Evolutionary conservation across 2,888 invertebrate genomes (phyloP).

Genomic region (Folsomia manolachei): DNA sequence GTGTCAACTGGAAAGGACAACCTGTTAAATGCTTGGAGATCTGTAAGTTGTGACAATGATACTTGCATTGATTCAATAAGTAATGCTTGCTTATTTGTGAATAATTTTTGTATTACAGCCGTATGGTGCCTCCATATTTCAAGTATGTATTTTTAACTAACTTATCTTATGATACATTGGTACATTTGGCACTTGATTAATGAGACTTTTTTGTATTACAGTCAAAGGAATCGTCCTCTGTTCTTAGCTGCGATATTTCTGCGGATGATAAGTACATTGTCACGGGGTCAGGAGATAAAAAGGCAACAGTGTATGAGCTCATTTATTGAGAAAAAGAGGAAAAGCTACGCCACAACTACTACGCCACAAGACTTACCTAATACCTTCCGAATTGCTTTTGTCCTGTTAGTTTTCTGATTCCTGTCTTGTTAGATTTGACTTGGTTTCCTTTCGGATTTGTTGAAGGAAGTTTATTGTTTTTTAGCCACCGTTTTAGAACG

Average conservation of each 20-base stretch:
- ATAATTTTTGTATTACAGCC: not conserved
- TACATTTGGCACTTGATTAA: no score
- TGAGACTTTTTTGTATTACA: constrained; percentile 62
- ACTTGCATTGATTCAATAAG: not conserved
- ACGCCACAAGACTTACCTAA: not conserved
- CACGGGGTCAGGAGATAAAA: constrained; percentile 94
- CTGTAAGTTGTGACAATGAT: constrained; percentile 53
- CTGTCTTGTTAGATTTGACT: not conserved
- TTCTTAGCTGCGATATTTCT: constrained; percentile 94
- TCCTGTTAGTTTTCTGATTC: not conserved
- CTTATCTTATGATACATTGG: no score
- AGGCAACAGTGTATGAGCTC: constrained; percentile 94
- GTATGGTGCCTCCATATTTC: not conserved
- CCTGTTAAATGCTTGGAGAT: constrained; percentile 78
- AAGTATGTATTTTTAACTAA: no score
- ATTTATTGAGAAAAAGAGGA: constrained; percentile 63
- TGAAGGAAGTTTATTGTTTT: no score
- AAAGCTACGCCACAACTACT: not conserved
- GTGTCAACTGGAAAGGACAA: constrained; percentile 71
- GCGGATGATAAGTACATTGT: constrained; percentile 95
- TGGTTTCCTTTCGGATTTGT: no score
- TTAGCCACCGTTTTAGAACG: no score
- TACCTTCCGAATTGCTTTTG: not conserved
- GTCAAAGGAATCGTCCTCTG: constrained; percentile 93
- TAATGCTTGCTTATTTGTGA: not conserved